Conservation (phyloP, 2,888 invertebrate species). For the Augochlorella aurata region DNA sequence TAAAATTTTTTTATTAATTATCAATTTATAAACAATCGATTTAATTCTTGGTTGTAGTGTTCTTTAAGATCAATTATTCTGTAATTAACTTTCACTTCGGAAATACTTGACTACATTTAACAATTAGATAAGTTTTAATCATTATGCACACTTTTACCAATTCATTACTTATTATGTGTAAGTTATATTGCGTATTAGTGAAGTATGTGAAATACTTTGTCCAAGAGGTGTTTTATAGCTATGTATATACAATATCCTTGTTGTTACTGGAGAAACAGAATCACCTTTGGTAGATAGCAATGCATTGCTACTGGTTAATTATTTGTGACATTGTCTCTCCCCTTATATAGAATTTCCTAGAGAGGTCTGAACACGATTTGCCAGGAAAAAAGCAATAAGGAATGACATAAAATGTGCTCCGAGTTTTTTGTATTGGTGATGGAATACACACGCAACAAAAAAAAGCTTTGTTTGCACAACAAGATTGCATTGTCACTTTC, state of each 20-base stretch:
- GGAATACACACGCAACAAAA: conserved; percentile 69
- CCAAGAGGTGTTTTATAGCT: conserved; percentile 74
- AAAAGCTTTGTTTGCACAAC: conserved; percentile 73
- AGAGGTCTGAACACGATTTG: conserved; percentile 44
- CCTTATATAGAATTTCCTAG: conserved; percentile 64
- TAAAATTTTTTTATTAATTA: conserved; percentile 4
- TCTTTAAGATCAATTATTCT: conserved; percentile 9
- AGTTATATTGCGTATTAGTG: conserved; percentile 36
- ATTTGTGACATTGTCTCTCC: conserved; percentile 75
- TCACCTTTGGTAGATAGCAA: conserved; percentile 71
- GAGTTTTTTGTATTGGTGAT: conserved; percentile 73
- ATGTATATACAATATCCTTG: conserved; percentile 66
- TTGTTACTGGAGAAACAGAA: conserved; percentile 60
- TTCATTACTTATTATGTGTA: conserved; percentile 37
- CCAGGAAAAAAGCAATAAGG: conserved; percentile 34
- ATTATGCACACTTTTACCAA: conserved; percentile 27
- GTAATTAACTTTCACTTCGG: conserved; percentile 12
- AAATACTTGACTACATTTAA: conserved; percentile 20
- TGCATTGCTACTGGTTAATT: conserved; percentile 52
- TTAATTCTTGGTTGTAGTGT: conserved; percentile 3
- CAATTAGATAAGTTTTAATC: conserved; percentile 19
- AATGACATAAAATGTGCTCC: conserved; percentile 44
- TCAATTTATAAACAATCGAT: conserved; percentile 2
- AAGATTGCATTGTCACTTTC: conserved; percentile 72
- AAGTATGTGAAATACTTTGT: conserved; percentile 43